Evolutionary conservation across 1,140 invertebrate genomes (phyloP), one percentile per base, ranked within the genome.

Genomic region (Orchestia grillus): DNA sequence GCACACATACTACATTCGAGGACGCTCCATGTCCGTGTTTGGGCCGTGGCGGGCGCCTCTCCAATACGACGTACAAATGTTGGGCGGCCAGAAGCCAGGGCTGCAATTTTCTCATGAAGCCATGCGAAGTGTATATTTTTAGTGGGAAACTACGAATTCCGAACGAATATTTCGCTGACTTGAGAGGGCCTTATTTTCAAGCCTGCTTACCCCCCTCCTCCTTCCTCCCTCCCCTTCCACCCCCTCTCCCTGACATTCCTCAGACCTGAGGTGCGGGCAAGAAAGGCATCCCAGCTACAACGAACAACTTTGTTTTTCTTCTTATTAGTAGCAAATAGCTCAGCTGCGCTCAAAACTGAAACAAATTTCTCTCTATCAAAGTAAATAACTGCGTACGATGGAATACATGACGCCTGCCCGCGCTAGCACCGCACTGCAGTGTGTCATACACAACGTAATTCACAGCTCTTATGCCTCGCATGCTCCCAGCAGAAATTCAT

Each of bases 161-260:
- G 28, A 77, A 77, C 62, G 62, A 77, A 91, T 91, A 43, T 91
- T 91, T 91, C 88, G 4, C 44, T 91, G 44, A 11, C 88, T 41
- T 44, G n/a, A 77, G 95, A 96, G 45, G 57, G 87, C 62, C 88
- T 95, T 87, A 42, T n/a, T 96, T 95, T 47, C 44, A 62, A 40
- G 41, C 36, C 28, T 90, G 23, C 41, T 87, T 53, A 88, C 45
- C 44, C 91, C 87, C 53, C 11, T 0, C 91, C 57, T 19, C 11
- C 42, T 11, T 43, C 92, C 53, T n/a, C n/a, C 19, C 16, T 44
- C 45, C 87, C 40, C 57, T 43, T 43, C 42, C 90, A 11, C 44
- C 44, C 44, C 95, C 94, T 88, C 88, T 95, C 91, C 96, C 62
- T 40, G 23, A 57, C 47, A 88, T 90, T 88, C 96, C 91, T 62